phyloP scores from a whole-genome alignment of 2,113 vertebrate species.

The Scatophagus argus region DNA sequence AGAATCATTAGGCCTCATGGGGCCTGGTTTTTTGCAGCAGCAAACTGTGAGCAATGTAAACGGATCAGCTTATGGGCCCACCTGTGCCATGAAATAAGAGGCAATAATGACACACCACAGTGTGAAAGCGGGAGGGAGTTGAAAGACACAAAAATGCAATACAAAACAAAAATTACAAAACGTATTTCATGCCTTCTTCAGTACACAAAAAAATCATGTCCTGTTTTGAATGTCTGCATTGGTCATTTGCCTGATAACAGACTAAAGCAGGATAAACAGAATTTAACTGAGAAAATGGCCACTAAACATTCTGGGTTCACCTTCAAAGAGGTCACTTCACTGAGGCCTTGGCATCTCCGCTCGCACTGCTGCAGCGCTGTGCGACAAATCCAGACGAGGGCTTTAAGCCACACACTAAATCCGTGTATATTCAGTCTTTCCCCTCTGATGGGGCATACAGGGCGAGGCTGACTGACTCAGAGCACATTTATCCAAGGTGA shows the following conservation, averaged over 20 bases:
- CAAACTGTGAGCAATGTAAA: slow-evolving; percentile 62
- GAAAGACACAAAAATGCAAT: background rate
- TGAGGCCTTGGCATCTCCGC: slow-evolving; percentile 54
- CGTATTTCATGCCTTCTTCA: background rate
- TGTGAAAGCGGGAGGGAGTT: slow-evolving; percentile 5
- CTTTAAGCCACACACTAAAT: slow-evolving; percentile 70
- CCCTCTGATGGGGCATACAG: slow-evolving; percentile 67
- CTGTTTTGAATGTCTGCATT: slow-evolving; percentile 10
- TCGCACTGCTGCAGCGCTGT: slow-evolving; percentile 51
- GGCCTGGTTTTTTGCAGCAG: slow-evolving; percentile 35
- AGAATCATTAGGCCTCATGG: slow-evolving; percentile 39
- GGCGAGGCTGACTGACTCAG: slow-evolving; percentile 58
- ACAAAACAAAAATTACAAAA: background rate
- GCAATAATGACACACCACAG: slow-evolving; percentile 36
- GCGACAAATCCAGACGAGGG: slow-evolving; percentile 67
- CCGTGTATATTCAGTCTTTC: slow-evolving; percentile 76
- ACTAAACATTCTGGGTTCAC: slow-evolving; percentile 62
- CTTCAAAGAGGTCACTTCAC: slow-evolving; percentile 70
- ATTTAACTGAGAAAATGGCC: slow-evolving; percentile 38
- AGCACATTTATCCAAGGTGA: slow-evolving; percentile 73
- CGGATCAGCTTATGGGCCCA: slow-evolving; percentile 52
- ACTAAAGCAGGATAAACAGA: slow-evolving; percentile 33
- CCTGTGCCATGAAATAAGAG: slow-evolving; percentile 38
- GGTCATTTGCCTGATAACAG: slow-evolving; percentile 23
- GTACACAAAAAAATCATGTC: background rate